These are phyloP conservation scores for Willisornis vidua DNA, from an alignment of 2,113 vertebrate genomes.

Conservation along the genomic window DNA sequence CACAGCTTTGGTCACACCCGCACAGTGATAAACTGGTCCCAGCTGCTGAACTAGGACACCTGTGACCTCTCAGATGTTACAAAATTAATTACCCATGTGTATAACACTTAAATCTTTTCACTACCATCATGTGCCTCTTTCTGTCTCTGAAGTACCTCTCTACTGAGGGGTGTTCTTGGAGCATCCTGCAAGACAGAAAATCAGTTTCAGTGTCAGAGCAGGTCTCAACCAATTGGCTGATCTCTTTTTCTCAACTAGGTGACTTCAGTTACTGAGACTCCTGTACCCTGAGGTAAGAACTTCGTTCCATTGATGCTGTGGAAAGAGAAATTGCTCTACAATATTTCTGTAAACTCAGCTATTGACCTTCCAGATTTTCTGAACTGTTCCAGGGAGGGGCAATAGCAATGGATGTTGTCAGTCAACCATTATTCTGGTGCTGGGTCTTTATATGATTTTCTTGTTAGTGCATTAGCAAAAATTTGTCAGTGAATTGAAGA, in stretches of 20 bases:
- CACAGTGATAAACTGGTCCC: too few relatives aligned
- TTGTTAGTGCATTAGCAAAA: neutral
- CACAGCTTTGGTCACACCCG: too few relatives aligned
- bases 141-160: neutral
- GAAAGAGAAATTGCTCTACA: neutral
- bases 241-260: neutral
- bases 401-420: neutral
- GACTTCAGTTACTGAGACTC: neutral
- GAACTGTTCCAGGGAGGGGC: neutral
- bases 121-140: neutral
- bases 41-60: neutral
- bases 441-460: neutral
- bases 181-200: neutral
- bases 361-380: neutral
- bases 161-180: neutral
- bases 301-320: neutral
- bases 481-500: neutral
- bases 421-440: neutral
- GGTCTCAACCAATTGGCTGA: neutral
- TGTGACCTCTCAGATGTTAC: neutral
- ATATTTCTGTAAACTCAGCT: neutral
- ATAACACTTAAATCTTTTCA: neutral
- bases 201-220: neutral
- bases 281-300: neutral
- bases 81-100: neutral